Conservation (phyloP, 2,888 invertebrate genomes). For the Diplolepis rosae region DNA sequence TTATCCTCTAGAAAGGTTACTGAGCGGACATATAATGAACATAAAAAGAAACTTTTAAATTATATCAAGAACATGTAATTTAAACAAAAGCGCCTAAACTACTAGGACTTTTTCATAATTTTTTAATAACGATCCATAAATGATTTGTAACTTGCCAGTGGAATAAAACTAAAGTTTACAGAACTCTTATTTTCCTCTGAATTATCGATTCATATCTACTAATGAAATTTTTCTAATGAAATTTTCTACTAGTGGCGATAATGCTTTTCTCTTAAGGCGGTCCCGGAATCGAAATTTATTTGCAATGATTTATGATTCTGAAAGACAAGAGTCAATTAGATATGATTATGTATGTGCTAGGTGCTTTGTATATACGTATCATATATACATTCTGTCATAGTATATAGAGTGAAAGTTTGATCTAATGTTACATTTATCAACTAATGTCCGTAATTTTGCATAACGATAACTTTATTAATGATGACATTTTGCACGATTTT, state of each 20-base stretch:
- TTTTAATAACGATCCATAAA: too few relatives aligned
- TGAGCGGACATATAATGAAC: too few relatives aligned
- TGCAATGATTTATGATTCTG: conserved; percentile 19
- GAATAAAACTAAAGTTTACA: background rate
- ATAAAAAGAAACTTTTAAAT: too few relatives aligned
- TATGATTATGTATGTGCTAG: conserved; percentile 15
- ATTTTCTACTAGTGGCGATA: conserved; percentile 18
- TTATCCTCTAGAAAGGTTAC: too few relatives aligned
- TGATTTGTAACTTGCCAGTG: background rate
- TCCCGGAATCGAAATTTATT: conserved; percentile 26
- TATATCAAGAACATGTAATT: too few relatives aligned
- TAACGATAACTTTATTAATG: conserved; percentile 26
- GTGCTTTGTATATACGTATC: too few relatives aligned
- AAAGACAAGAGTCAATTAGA: conserved; percentile 25
- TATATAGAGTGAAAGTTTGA: conserved; percentile 22
- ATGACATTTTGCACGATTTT: conserved; percentile 10
- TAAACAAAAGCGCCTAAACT: too few relatives aligned
- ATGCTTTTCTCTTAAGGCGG: conserved; percentile 29
- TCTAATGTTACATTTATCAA: conserved; percentile 20
- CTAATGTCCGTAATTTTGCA: conserved; percentile 19
- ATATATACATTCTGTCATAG: too few relatives aligned
- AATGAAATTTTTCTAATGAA: background rate
- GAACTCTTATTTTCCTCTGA: conserved; percentile 9
- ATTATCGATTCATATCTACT: conserved; percentile 1
- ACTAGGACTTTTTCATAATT: too few relatives aligned